These are phyloP conservation scores for Pipistrellus pygmaeus DNA, from an alignment of 2,797 vertebrate genomes.

Conservation along the genomic window DNA sequence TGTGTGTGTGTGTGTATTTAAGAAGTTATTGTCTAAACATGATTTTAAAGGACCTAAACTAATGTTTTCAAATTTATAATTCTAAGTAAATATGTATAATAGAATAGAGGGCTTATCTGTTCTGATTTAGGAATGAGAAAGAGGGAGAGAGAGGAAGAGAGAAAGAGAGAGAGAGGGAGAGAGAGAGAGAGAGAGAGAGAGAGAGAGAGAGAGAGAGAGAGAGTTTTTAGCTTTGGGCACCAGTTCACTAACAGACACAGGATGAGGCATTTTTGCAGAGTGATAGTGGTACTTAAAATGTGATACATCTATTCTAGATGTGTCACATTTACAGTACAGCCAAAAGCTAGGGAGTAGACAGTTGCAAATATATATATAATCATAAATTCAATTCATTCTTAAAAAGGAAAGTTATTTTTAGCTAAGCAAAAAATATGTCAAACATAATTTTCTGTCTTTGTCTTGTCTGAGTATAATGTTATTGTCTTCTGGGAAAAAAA, in stretches of 20 bases:
- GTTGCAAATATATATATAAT: background rate
- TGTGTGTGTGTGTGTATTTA: background rate
- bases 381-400: background rate
- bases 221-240: background rate
- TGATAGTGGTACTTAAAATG: no score
- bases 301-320: background rate
- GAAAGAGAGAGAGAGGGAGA: background rate
- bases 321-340: background rate
- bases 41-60: background rate
- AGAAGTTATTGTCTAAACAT: background rate
- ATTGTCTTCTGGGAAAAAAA: background rate
- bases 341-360: background rate
- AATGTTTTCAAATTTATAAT: background rate
- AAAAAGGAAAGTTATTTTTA: conserved; percentile 23
- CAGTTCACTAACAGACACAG: background rate
- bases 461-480: background rate
- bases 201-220: background rate
- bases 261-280: background rate
- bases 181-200: background rate
- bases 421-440: background rate
- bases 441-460: background rate
- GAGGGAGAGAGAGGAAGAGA: background rate
- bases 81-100: background rate
- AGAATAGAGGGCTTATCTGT: background rate
- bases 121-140: background rate